These are phyloP conservation scores for Callipepla squamata DNA, from an alignment of 2,113 vertebrate species.

Conservation along the genomic window DNA sequence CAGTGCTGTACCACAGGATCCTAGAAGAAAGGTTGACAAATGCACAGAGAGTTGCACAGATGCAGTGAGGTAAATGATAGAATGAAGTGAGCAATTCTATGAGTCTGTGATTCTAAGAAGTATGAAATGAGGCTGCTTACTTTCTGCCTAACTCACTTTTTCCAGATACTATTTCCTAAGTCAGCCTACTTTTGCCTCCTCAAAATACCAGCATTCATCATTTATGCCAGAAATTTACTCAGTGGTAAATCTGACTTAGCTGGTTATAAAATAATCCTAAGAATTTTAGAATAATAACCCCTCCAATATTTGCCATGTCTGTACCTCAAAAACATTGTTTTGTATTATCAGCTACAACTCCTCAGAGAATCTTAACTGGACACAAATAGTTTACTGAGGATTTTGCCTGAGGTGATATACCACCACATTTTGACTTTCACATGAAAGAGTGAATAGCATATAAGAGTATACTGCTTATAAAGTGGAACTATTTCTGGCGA, in stretches of 20 bases:
- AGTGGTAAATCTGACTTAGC: not conserved
- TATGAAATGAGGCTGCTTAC: not conserved
- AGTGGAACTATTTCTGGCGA: not conserved
- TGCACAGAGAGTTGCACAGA: not conserved
- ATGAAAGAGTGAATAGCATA: not conserved
- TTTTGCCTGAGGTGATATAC: not conserved
- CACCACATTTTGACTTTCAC: not conserved
- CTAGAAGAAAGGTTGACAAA: not conserved
- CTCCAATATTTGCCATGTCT: not conserved
- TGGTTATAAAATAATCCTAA: not conserved
- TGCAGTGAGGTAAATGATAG: not conserved
- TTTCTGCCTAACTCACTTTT: not conserved
- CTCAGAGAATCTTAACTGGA: not conserved
- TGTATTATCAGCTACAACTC: not conserved
- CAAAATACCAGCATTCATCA: not conserved
- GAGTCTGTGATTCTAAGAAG: too few relatives aligned
- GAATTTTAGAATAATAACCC: conserved; percentile 8
- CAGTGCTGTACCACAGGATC: not conserved
- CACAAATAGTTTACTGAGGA: conserved; percentile 1
- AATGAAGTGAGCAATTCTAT: not conserved
- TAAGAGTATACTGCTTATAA: not conserved
- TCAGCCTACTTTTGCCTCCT: not conserved
- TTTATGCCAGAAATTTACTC: not conserved
- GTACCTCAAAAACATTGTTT: not conserved
- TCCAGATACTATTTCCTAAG: not conserved